Conservation (phyloP, 2,797 vertebrate genomes). For the Lophius americanus region DNA sequence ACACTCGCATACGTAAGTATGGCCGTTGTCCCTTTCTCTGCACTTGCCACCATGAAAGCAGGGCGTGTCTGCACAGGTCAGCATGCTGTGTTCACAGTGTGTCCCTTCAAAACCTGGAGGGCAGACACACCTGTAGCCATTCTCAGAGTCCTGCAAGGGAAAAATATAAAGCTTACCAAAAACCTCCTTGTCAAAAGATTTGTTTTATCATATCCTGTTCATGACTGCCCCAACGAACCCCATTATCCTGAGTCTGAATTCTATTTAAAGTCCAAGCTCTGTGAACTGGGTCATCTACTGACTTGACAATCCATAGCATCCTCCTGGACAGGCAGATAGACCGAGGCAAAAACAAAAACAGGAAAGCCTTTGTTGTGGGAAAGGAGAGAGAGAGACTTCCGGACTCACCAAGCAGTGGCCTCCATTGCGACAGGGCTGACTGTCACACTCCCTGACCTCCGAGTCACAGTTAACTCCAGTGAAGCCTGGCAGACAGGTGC, state of each 20-base stretch:
- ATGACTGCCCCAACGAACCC: conserved; percentile 50
- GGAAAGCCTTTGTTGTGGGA: conserved; percentile 84
- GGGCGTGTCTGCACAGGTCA: conserved; percentile 91
- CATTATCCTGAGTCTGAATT: conserved; percentile 66
- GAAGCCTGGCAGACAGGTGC: conserved; percentile 91
- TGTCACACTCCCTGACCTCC: conserved; percentile 94
- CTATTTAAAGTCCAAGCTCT: conserved; percentile 76
- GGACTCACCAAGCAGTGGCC: conserved; percentile 93
- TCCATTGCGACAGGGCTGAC: conserved; percentile 93
- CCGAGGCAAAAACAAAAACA: conserved; percentile 83
- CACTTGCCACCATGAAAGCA: conserved; percentile 96
- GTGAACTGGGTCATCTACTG: conserved; percentile 80
- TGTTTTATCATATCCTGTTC: conserved; percentile 61
- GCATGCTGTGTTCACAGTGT: conserved; percentile 89
- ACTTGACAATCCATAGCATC: conserved; percentile 81
- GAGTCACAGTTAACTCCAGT: conserved; percentile 91
- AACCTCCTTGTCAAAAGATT: conserved; percentile 49
- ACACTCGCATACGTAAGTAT: conserved; percentile 90
- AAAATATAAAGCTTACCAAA: conserved; percentile 50
- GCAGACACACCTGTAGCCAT: conserved; percentile 89
- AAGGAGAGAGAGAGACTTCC: conserved; percentile 78
- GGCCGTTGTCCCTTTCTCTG: conserved; percentile 85
- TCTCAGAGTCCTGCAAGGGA: conserved; percentile 87
- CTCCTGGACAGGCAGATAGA: conserved; percentile 78
- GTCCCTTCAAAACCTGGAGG: conserved; percentile 90